Evolutionary conservation across 23 tunicate genomes (phyloP), one percentile per base, ranked within the genome.

Genomic region (Trididemnum miniatum): DNA sequence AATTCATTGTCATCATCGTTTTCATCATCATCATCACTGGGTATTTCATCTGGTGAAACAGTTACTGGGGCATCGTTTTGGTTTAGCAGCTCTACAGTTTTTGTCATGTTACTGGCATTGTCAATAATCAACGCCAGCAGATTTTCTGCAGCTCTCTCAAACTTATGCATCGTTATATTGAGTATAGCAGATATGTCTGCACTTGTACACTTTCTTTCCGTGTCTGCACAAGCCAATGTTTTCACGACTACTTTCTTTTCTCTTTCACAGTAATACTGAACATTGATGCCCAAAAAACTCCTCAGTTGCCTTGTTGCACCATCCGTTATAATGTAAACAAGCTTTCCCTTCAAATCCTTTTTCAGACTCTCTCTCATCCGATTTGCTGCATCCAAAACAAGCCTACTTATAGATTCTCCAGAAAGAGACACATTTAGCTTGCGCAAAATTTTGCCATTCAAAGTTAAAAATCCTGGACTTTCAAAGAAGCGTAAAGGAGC

Each of bases 21-120:
- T 31, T 67, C 37, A 32, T 67, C 75, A 15, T 62, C 28, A 18
- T 24, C 4, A 4, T 20, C 28, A 23, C 27, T 23, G 25, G 69
- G 27, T 15, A 4, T 7, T 67, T 3, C 75, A 31, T 67, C 75
- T 67, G 37, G 37, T 62, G 26, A 62, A 24, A 3, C 18, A 18
- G 12, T 9, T 49, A 49, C 67, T 62, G 26, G 28, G 15, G 67
- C 28, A 24, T 67, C 75, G 25, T 33, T 67, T 67, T 67, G 38
- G 75, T 67, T 67, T 67, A 67, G 32, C 26, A 37, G 75, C 32
- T 32, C 75, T 67, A 67, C 25, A 2, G 75, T 67, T 67, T 32
- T 67, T 30, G 75, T 67, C 75, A 67, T 67, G 38, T 30, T 67
- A 38, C 75, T 67, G 7, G 75, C 75, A 32, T 67, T 67, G 75